Base-by-base conservation (phyloP, 2,797 vertebrate genomes). In the Pteropus rufus region DNA sequence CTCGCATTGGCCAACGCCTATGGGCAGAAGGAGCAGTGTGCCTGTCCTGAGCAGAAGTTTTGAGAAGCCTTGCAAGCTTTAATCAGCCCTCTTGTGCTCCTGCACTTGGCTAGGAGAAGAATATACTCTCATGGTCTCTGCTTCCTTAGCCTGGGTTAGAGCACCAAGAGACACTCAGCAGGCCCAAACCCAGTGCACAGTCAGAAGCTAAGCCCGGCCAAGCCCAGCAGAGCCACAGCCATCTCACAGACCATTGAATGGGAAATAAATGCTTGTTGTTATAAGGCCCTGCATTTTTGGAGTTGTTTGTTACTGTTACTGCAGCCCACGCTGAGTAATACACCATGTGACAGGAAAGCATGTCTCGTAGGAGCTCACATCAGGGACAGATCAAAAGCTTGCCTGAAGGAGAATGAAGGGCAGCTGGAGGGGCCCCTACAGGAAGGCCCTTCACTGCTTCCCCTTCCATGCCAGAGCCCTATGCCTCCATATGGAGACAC, bases 371-470 rank as follows among this genome's bases (percentile, higher is more conserved):
- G 92, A n/a, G 39, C 0, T 18, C 56, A 54, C 26, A 24, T 76
- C 46, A 88, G 76, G 39, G 14, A 62, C 52, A n/a, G 62, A 82
- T 49, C 65, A 72, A 81, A 84, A 52, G 19, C 49, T 73, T 31
- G 24, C 24, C 77, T 95, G 89, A 96, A 97, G 85, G 94, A 96
- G 73, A 93, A 62, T 44, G 82, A 96, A 97, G 95, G 91, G 34
- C 89, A 96, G 49, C 54, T 58, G 46, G 64, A 82, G 64, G 64
- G 62, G 49, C 41, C 77, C 52, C 82, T 19, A 44, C 21, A 89
- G 77, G 76, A 93, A 75, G 64, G 23, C 54, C 65, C n/a, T 92
- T 70, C 44, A n/a, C 39, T 72, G 41, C 18, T 72, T 87, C 18
- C 62, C 41, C 6, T 44, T 94, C 60, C n/a, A 24, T 69, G 89